Percentiles rank a stretch among this genome's conserved stretches.
These are phyloP conservation scores for Ceratosolen fusciceps DNA, from an alignment of 1,140 invertebrate genomes.

Conservation along the genomic window DNA sequence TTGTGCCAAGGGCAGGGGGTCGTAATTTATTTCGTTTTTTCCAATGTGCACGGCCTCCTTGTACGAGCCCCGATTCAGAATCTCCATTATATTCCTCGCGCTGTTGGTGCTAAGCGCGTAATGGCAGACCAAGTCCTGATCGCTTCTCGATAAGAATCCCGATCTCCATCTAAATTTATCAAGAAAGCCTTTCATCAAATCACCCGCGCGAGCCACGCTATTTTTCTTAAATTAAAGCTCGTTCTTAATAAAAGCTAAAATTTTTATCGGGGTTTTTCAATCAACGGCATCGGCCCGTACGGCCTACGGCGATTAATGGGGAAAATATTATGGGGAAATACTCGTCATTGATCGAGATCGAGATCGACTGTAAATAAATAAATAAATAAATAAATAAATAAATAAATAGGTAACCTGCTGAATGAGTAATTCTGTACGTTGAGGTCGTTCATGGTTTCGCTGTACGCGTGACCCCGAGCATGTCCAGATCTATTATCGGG, in stretches of 20 bases:
- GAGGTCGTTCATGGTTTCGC: not conserved
- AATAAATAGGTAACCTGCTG: constrained; percentile 3
- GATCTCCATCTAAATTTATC: constrained; percentile 19
- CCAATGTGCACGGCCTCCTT: not conserved
- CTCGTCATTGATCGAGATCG: too few relatives aligned
- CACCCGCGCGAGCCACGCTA: too few relatives aligned
- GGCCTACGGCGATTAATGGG: too few relatives aligned
- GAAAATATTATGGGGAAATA: too few relatives aligned
- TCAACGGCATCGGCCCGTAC: too few relatives aligned
- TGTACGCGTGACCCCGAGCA: constrained; percentile 31
- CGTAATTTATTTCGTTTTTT: not conserved
- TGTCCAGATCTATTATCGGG: constrained; percentile 18
- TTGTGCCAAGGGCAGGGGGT: constrained; percentile 12
- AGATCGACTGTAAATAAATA: too few relatives aligned
- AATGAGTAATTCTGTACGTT: constrained; percentile 26
- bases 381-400: too few relatives aligned
- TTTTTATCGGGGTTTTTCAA: too few relatives aligned
- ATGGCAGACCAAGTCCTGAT: constrained; percentile 34
- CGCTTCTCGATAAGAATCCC: constrained; percentile 29
- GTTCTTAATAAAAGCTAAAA: too few relatives aligned
- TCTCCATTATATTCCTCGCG: not conserved
- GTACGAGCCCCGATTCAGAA: not conserved
- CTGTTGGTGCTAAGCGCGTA: not conserved
- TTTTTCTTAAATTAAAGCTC: too few relatives aligned
- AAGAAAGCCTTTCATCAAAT: too few relatives aligned